Percentiles rank a stretch among this genome's conserved stretches.
These are phyloP conservation scores for Odontamblyopus lacepedii DNA, from an alignment of 2,797 vertebrate genomes.

Conservation along the genomic window DNA sequence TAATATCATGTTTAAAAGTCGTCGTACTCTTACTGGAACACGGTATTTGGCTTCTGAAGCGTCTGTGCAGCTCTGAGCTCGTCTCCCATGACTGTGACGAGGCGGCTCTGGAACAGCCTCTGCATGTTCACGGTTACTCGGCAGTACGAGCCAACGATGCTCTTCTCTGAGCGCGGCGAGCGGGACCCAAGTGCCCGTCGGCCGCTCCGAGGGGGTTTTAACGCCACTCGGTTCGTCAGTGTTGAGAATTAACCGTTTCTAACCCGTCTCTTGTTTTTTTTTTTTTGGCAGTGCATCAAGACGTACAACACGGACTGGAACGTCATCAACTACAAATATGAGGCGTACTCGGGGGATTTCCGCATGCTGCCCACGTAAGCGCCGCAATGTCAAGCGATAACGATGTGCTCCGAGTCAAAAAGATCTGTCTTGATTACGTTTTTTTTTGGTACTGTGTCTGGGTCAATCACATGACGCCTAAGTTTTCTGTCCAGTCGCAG, in stretches of 20 bases:
- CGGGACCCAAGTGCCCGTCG: background rate
- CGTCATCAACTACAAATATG: conserved; percentile 95
- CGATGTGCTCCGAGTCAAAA: too few relatives aligned
- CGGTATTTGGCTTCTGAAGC: too few relatives aligned
- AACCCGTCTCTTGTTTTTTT: conserved; percentile 55
- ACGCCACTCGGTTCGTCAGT: background rate
- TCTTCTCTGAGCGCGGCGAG: conserved; percentile 33
- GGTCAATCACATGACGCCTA: too few relatives aligned
- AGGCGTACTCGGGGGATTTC: conserved; percentile 96
- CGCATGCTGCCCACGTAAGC: conserved; percentile 93
- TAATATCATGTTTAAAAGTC: too few relatives aligned
- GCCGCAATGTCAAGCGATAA: background rate
- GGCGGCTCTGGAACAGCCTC: conserved; percentile 22
- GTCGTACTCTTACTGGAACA: too few relatives aligned
- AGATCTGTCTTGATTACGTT: too few relatives aligned
- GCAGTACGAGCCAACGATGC: conserved; percentile 35
- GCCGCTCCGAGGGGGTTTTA: conserved; percentile 1
- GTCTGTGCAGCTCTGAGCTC: conserved; percentile 18
- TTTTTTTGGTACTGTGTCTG: too few relatives aligned
- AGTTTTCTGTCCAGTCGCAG: too few relatives aligned
- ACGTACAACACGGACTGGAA: conserved; percentile 96
- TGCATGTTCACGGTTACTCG: conserved; percentile 23
- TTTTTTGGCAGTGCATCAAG: conserved; percentile 92
- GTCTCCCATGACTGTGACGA: conserved; percentile 26
- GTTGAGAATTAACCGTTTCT: conserved; percentile 26